These are phyloP conservation scores for Sebastes variabilis DNA, from an alignment of 2,797 vertebrate species.

Conservation along the genomic window DNA sequence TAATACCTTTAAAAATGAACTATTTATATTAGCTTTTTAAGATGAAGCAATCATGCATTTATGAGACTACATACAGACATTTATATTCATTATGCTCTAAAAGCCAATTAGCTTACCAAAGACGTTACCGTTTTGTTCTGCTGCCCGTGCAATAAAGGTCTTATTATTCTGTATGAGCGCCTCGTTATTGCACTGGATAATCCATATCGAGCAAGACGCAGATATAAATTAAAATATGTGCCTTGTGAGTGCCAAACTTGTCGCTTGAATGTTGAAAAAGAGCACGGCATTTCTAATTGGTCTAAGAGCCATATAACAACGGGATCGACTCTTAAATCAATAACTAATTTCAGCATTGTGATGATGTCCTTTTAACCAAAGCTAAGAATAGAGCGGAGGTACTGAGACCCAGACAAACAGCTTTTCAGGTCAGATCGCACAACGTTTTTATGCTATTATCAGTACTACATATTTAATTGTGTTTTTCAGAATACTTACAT, in stretches of 20 bases:
- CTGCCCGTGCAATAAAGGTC: not conserved
- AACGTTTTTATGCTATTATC: not conserved
- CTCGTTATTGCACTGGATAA: not conserved
- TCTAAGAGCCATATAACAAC: not conserved
- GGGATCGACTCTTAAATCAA: conserved; percentile 41
- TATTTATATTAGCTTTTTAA: not conserved
- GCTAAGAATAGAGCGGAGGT: not conserved
- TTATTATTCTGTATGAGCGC: not conserved
- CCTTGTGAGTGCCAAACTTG: not conserved
- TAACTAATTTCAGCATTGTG: conserved; percentile 30
- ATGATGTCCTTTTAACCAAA: conserved; percentile 9
- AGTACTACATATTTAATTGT: not conserved
- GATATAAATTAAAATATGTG: not conserved
- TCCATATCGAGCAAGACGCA: not conserved
- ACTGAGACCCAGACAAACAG: not conserved
- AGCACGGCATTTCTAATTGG: not conserved
- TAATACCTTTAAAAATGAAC: not conserved
- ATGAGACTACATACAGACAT: not conserved
- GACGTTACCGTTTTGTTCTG: not conserved
- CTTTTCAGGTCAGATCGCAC: not conserved
- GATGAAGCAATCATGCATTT: not conserved
- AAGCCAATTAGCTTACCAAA: not conserved
- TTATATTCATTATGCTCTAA: not conserved
- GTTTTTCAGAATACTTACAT: not conserved
- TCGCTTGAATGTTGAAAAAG: not conserved